phyloP scores from a whole-genome alignment of 2,113 vertebrate genomes.

The Dinomys branickii region DNA sequence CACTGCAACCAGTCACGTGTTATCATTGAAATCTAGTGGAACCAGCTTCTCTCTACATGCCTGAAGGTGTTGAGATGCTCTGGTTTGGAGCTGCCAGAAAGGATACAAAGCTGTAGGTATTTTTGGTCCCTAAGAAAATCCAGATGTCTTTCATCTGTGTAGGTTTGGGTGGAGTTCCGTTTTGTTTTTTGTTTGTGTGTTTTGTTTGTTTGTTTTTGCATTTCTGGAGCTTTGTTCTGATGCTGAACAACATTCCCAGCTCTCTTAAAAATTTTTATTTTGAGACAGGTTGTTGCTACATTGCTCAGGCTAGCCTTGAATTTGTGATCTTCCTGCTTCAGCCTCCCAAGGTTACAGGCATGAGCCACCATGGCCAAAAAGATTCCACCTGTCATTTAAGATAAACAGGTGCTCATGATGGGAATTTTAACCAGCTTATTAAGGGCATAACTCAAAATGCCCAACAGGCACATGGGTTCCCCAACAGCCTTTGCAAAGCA shows the following conservation, averaged over 20 bases:
- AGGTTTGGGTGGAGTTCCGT: background rate
- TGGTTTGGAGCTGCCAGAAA: background rate
- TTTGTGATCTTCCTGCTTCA: background rate
- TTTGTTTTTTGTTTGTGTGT: background rate
- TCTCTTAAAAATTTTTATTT: background rate
- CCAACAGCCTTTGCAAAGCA: background rate
- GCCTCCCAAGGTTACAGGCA: background rate
- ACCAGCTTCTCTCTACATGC: background rate
- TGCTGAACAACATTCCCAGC: background rate
- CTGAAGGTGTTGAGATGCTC: background rate
- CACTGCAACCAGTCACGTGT: background rate
- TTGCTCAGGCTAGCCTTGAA: background rate
- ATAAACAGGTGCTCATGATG: background rate
- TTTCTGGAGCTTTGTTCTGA: background rate
- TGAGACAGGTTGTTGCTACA: background rate
- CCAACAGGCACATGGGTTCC: accelerated
- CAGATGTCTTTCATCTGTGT: background rate
- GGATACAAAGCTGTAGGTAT: background rate
- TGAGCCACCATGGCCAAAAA: background rate
- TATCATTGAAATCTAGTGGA: background rate
- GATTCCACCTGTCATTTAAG: background rate
- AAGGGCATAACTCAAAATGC: background rate
- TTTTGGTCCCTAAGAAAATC: background rate
- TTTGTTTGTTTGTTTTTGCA: background rate
- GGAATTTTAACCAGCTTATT: background rate